phyloP scores from a whole-genome alignment of 2,888 invertebrate genomes.

The Anagyrus pseudococci region DNA sequence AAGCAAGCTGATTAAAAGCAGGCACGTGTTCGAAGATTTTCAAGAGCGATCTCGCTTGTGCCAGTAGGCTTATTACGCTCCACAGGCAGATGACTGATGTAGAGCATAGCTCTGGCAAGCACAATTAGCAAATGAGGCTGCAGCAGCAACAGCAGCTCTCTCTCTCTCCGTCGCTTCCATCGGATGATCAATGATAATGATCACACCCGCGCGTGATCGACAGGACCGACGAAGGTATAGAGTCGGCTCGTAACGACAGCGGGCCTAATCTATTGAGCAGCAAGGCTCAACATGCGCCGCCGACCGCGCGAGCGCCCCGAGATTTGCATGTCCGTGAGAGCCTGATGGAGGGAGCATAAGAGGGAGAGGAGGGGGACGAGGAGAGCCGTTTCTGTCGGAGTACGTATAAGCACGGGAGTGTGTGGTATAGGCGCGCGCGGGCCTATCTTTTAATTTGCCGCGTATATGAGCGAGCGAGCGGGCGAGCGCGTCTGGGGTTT shows the following conservation, averaged over 20 bases:
- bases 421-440: neutral
- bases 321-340: slow-evolving; percentile 5
- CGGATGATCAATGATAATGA: slow-evolving; percentile 58
- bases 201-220: slow-evolving; percentile 54
- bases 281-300: neutral
- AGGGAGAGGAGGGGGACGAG: neutral
- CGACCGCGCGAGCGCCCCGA: neutral
- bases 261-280: neutral
- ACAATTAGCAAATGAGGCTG: slow-evolving; percentile 24
- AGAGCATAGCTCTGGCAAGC: neutral
- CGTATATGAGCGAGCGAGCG: neutral
- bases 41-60: neutral
- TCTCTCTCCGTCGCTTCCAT: neutral
- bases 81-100: slow-evolving; percentile 1
- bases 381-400: neutral
- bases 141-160: neutral
- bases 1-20: slow-evolving; percentile 20
- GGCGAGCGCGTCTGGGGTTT: slow-evolving; percentile 10
- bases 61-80: neutral
- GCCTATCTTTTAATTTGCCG: slow-evolving; percentile 16
- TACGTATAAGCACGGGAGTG: too few relatives aligned
- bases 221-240: slow-evolving; percentile 45
- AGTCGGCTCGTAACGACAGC: neutral
- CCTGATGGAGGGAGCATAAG: neutral
- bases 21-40: slow-evolving; percentile 1